Evolutionary conservation across 2,888 invertebrate species (phyloP), one percentile per base, ranked within the genome.

Genomic region (Drosophila paucipuncta): DNA sequence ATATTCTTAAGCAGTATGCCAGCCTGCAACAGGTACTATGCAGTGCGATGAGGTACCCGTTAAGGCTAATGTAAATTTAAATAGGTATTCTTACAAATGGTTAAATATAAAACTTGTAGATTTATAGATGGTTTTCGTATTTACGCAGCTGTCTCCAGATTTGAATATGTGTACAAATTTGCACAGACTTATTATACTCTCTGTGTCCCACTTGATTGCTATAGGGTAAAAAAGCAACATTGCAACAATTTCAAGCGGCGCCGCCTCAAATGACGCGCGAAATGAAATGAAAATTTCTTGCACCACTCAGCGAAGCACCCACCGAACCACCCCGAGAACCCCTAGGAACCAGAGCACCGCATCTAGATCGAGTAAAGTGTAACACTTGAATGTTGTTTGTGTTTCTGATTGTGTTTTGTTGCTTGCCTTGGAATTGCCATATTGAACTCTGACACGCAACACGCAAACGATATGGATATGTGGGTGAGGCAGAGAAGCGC

Each of bases 191-290:
- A 7, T 2, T 1, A 30, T 30, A 55, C 33, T 39, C 28, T 10
- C 2, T 22, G 1, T 25, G 11, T 2, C 11, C 10, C 2, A 6
- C 1, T 49, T 55, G 18, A 5, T 28, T 31, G 25, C 22, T 28
- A 22, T 30, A 69, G 70, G 68, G 70, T 69, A 58, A 39, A 58
- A 60, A 39, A 50, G 54, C 55, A 72, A 70, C 58, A 57, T 64
- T 78, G 85, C 88, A 82, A 85, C 89, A 80, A 90, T 88, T 90
- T 85, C 39, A 71, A 87, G 71, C 77, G 88, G 87, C 91, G 87
- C 91, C 87, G 84, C 87, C 83, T 89, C 78, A 88, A 88, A 90
- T 89, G 89, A 85, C 91, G 85, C 91, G 83, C 82, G 83, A 89
- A 86, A 86, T 86, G 82, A 89, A 90, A 85, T 85, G 90, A 84